Base-by-base conservation (phyloP, 2,888 invertebrate genomes). In the Falcaria lacertinaria region DNA sequence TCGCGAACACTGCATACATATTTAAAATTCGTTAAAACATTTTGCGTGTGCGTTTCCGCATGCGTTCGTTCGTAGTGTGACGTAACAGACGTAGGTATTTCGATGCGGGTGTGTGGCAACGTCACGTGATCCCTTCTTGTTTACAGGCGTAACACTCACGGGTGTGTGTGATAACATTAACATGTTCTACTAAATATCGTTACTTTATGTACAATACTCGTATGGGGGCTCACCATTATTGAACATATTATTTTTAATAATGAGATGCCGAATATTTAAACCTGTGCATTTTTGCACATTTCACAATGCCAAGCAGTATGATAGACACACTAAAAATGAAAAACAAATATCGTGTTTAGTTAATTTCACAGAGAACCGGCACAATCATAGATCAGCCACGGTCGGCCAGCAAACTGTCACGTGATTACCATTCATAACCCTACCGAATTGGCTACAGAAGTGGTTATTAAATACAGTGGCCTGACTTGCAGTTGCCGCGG, bases 401-500 rank as follows among this genome's bases (percentile, higher is more conserved):
- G 53, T 69, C 61, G 62, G 62, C 57, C 52, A 46, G 15, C 45
- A 52, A 43, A 38, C 35, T 36, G 52, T 59, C 67, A 64, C 67
- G 66, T 64, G 71, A 67, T 55, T 55, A 45, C 47, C 39, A 39
- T 48, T 50, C 54, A 59, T 57, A 66, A 70, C 60, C 65, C 61
- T 54, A 56, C 59, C 60, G 52, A 74, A 71, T 76, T 60, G 52
- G 57, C 68, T 60, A 51, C 49, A 42, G 47, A 50, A 55, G 43
- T 46, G 43, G 45, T 51, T 63, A 66, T 55, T 55, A 55, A 47
- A 57, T 59, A 62, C 58, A 66, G 55, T 62, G 52, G 61, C 75
- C 64, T 64, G 64, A 57, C 54, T 60, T 57, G 28, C 66, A 68
- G 75, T 77, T 80, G 71, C 62, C 54, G 56, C 64, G 60, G 62